These are phyloP conservation scores for Gouania willdenowi DNA, from an alignment of 2,797 vertebrate species.

Conservation along the genomic window DNA sequence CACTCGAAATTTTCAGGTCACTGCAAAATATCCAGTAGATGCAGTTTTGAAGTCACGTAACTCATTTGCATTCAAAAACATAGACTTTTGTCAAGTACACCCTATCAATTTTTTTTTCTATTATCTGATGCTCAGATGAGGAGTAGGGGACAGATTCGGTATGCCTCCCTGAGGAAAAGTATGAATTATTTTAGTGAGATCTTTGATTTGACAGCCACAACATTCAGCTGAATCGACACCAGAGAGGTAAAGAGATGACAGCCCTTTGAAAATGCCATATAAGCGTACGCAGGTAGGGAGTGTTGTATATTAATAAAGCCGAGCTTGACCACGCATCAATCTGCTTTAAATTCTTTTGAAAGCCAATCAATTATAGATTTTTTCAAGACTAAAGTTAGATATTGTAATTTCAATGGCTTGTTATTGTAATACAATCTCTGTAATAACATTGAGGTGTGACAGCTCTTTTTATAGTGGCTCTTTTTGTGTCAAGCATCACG, in stretches of 20 bases:
- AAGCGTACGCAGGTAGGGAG: too few relatives aligned
- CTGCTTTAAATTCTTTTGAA: constrained; percentile 7
- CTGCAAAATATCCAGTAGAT: too few relatives aligned
- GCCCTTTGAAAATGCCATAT: background rate
- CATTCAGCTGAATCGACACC: background rate
- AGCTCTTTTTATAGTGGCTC: constrained; percentile 1
- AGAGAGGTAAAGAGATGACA: background rate
- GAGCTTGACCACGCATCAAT: constrained; percentile 7
- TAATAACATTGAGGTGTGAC: background rate
- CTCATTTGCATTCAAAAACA: constrained; percentile 11
- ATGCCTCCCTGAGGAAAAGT: background rate
- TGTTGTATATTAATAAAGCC: background rate
- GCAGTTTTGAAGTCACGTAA: constrained; percentile 8
- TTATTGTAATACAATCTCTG: too few relatives aligned
- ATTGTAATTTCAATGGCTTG: too few relatives aligned
- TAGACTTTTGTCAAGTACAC: constrained; percentile 5
- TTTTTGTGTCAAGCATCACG: constrained; percentile 14
- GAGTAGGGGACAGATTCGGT: background rate
- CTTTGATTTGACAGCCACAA: background rate
- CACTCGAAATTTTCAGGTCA: constrained; percentile 10
- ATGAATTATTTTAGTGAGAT: constrained; percentile 3
- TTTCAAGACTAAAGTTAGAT: too few relatives aligned
- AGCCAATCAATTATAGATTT: too few relatives aligned
- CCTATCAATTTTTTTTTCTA: background rate
- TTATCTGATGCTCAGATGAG: background rate